phyloP scores from a whole-genome alignment of 2,797 vertebrate genomes.

The Pangasius krempfi region DNA sequence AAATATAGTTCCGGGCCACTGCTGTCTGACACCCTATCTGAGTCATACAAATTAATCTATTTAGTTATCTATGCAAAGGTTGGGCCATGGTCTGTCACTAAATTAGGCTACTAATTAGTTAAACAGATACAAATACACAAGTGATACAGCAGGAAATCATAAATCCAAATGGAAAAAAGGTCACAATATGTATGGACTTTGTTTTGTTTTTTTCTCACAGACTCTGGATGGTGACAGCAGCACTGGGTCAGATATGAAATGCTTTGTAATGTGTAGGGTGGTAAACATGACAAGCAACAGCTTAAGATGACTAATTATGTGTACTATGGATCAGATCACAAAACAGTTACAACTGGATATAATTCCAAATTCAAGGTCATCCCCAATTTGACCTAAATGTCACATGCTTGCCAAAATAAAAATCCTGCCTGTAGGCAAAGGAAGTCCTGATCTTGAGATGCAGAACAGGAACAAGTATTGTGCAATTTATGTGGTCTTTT shows the following conservation, averaged over 20 bases:
- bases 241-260: background rate
- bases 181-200: background rate
- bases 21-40: background rate
- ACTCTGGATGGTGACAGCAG: background rate
- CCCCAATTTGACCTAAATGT: background rate
- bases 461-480: background rate
- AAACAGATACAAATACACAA: background rate
- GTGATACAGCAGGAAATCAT: background rate
- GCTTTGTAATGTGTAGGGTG: background rate
- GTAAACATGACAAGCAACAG: background rate
- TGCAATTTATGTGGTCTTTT: background rate
- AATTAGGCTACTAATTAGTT: background rate
- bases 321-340: conserved; percentile 4
- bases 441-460: background rate
- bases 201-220: background rate
- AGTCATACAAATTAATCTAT: background rate
- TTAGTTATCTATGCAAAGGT: background rate
- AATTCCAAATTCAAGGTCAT: background rate
- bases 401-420: background rate
- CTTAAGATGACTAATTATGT: background rate
- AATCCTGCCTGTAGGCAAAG: background rate
- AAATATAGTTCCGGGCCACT: background rate
- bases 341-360: background rate
- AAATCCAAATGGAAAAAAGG: background rate
- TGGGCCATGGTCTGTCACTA: background rate